Evolutionary conservation across 1,140 invertebrate genomes (phyloP).

Genomic region (Oreohelix idahoensis): DNA sequence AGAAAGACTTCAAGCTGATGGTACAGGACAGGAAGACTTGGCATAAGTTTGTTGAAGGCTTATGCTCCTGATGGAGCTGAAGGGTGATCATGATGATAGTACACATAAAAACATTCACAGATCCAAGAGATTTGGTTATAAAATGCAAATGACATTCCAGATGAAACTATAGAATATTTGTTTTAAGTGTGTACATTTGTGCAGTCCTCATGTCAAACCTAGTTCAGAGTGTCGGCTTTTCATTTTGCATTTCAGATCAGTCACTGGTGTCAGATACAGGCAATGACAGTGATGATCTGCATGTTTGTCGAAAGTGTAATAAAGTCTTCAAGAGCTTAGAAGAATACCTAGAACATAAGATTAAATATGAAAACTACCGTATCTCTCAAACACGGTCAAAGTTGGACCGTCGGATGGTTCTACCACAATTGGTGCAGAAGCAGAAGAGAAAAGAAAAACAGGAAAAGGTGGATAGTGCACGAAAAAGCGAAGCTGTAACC

Average conservation of each 20-base stretch:
- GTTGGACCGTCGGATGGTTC: slow-evolving; percentile 47
- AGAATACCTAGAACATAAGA: slow-evolving; percentile 63
- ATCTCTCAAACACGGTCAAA: slow-evolving; percentile 52
- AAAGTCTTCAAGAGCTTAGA: slow-evolving; percentile 58
- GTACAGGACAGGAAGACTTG: too few relatives aligned
- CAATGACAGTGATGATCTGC: slow-evolving; percentile 58
- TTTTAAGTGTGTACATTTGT: too few relatives aligned
- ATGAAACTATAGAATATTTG: too few relatives aligned
- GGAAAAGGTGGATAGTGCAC: neutral
- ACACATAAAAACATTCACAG: too few relatives aligned
- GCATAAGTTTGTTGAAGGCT: too few relatives aligned
- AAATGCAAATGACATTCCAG: too few relatives aligned
- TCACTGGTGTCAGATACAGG: slow-evolving; percentile 44
- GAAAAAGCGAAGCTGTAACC: neutral
- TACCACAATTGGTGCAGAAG: slow-evolving; percentile 58
- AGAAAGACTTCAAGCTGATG: too few relatives aligned
- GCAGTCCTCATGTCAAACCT: neutral
- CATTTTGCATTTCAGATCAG: slow-evolving; percentile 1
- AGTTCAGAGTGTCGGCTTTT: neutral
- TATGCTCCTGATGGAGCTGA: too few relatives aligned
- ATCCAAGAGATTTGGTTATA: too few relatives aligned
- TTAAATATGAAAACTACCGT: slow-evolving; percentile 62
- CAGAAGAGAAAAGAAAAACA: slow-evolving; percentile 20
- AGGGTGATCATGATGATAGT: too few relatives aligned
- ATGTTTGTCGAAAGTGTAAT: slow-evolving; percentile 62